These are phyloP conservation scores for Boleophthalmus pectinirostris DNA, from an alignment of 2,113 vertebrate species.

Conservation along the genomic window DNA sequence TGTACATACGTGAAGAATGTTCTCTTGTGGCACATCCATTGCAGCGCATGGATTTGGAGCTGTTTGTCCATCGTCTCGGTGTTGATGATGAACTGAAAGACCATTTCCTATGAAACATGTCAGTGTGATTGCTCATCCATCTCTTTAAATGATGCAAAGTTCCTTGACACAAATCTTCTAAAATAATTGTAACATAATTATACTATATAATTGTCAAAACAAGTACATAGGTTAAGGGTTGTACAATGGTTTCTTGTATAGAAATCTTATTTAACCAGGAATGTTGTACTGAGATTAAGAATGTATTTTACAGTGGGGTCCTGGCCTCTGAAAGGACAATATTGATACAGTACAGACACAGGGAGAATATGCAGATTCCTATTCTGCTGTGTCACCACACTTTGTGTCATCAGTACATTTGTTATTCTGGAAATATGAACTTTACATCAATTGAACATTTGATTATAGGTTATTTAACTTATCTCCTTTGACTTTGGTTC, in stretches of 20 bases:
- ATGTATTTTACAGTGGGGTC: background rate
- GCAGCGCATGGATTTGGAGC: background rate
- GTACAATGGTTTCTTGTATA: no score
- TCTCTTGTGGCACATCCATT: slow-evolving; percentile 5
- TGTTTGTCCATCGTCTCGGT: background rate
- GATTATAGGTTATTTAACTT: background rate
- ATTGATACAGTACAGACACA: no score
- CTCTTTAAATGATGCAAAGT: background rate
- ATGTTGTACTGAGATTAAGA: background rate
- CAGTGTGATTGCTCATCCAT: background rate
- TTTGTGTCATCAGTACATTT: background rate
- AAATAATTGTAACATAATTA: background rate
- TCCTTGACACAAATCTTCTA: background rate
- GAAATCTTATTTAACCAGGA: background rate
- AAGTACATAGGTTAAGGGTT: no score
- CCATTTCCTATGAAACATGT: background rate
- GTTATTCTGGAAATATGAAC: background rate
- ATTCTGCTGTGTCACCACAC: background rate
- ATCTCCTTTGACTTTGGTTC: no score
- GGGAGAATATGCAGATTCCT: background rate
- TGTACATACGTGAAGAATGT: background rate
- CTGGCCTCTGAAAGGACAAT: no score
- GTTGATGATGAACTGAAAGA: background rate
- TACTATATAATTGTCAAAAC: no score
- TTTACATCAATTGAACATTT: background rate